A percentile compares a stretch with the other conserved stretches of the same genome.
Evolutionary conservation across 2,888 invertebrate genomes (phyloP).

Genomic region (Epinotia bilunana): DNA sequence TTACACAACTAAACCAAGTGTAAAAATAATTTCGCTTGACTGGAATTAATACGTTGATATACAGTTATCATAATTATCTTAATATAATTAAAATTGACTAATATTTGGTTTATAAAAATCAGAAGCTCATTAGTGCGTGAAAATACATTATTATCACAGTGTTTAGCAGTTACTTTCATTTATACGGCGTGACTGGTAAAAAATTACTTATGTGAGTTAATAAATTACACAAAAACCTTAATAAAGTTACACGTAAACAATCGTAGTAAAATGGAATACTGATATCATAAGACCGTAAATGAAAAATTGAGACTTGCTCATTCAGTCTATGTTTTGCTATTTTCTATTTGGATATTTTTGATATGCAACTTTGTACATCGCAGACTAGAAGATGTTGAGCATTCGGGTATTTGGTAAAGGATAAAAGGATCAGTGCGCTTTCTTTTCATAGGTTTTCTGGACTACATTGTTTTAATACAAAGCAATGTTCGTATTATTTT

Average conservation of each 20-base stretch:
- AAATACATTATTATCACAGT: conserved; percentile 66
- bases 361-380: conserved; percentile 48
- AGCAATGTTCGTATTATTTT: too few relatives aligned
- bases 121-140: conserved; percentile 67
- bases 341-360: conserved; percentile 41
- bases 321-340: conserved; percentile 39
- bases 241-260: conserved; percentile 35
- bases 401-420: conserved; percentile 18
- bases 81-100: conserved; percentile 57
- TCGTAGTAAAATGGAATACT: conserved; percentile 52
- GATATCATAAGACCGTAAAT: conserved; percentile 58
- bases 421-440: too few relatives aligned
- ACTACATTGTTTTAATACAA: too few relatives aligned
- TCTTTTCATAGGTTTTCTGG: too few relatives aligned
- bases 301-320: conserved; percentile 39
- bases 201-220: conserved; percentile 37
- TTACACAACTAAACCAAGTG: not conserved
- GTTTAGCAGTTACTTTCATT: conserved; percentile 54
- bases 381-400: conserved; percentile 43
- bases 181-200: conserved; percentile 55
- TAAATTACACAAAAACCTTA: conserved; percentile 37
- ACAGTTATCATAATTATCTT: conserved; percentile 45
- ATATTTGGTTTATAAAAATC: conserved; percentile 58
- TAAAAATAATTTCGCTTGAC: conserved; percentile 16
- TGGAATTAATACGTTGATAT: conserved; percentile 37